Evolutionary conservation across 2,113 vertebrate species (phyloP).

Genomic region (Zosterops pallidus): DNA sequence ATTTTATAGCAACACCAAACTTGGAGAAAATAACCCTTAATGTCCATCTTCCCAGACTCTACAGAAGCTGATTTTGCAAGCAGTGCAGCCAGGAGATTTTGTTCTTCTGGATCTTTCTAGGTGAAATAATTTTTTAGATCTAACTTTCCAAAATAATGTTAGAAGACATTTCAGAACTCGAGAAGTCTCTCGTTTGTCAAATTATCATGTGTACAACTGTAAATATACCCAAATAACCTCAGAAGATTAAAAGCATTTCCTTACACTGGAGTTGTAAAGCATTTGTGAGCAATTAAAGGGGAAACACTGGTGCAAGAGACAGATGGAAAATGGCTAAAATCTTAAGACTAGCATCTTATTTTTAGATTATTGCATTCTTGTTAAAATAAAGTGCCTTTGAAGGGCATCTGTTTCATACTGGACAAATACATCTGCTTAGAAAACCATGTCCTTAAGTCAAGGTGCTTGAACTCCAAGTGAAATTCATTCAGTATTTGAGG

Average conservation of each 20-base stretch:
- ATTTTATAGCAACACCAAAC: neutral
- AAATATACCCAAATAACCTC: neutral
- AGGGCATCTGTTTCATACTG: neutral
- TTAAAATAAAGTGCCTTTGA: neutral
- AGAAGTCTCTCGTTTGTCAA: neutral
- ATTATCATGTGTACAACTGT: neutral
- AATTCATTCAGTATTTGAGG: neutral
- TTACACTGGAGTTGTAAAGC: neutral
- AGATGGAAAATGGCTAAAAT: neutral
- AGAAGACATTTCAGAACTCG: neutral
- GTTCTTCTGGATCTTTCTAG: neutral
- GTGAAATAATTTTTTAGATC: neutral
- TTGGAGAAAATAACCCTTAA: neutral
- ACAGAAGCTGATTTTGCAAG: neutral
- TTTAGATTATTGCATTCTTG: neutral
- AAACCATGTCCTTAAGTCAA: neutral
- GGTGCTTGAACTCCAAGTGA: neutral
- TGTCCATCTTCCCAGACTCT: neutral
- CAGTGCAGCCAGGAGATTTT: neutral
- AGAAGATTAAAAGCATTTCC: neutral
- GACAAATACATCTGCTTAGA: neutral
- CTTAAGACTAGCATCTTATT: neutral
- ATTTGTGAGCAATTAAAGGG: neutral
- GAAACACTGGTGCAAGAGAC: neutral
- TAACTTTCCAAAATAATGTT: neutral